A percentile compares a stretch with the other conserved stretches of the same genome.
Evolutionary conservation across 1,140 invertebrate species (phyloP).

Genomic region (Caligus rogercresseyi): DNA sequence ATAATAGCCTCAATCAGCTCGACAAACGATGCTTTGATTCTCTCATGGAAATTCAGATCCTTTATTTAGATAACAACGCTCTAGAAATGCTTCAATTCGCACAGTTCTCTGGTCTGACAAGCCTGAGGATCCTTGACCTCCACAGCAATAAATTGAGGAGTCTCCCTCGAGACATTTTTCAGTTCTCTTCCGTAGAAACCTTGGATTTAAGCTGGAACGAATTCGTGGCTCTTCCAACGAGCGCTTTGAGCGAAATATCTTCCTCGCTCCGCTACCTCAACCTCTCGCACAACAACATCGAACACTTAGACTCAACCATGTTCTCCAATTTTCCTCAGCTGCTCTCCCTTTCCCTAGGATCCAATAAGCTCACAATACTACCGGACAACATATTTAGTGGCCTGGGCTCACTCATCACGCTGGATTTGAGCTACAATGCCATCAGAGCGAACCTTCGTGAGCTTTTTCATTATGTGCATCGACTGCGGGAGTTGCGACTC

Average conservation of each 20-base stretch:
- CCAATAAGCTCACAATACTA: constrained; percentile 60
- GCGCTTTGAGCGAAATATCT: constrained; percentile 23
- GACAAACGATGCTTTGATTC: constrained; percentile 45
- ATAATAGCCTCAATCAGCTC: constrained; percentile 51
- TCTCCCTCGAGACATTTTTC: constrained; percentile 56
- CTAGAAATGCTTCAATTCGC: constrained; percentile 55
- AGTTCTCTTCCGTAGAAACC: constrained; percentile 52
- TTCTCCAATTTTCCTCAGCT: constrained; percentile 61
- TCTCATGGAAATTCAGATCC: constrained; percentile 47
- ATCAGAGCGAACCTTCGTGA: constrained; percentile 60
- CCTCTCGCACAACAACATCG: constrained; percentile 38
- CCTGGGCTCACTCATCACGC: constrained; percentile 45
- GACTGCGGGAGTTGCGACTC: constrained; percentile 36
- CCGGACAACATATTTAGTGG: constrained; percentile 74
- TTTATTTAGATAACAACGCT: constrained; percentile 58
- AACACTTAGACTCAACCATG: constrained; percentile 68
- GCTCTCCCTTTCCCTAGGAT: constrained; percentile 52
- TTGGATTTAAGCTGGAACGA: constrained; percentile 60
- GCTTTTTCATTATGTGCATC: constrained; percentile 66
- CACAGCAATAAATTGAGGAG: constrained; percentile 53
- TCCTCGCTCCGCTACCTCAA: constrained; percentile 25
- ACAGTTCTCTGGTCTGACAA: constrained; percentile 57
- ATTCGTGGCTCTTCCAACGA: constrained; percentile 42
- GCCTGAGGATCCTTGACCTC: constrained; percentile 53
- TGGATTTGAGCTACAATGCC: constrained; percentile 62